Conservation (phyloP, 2,888 invertebrate species). For the Euplagia quadripunctaria region DNA sequence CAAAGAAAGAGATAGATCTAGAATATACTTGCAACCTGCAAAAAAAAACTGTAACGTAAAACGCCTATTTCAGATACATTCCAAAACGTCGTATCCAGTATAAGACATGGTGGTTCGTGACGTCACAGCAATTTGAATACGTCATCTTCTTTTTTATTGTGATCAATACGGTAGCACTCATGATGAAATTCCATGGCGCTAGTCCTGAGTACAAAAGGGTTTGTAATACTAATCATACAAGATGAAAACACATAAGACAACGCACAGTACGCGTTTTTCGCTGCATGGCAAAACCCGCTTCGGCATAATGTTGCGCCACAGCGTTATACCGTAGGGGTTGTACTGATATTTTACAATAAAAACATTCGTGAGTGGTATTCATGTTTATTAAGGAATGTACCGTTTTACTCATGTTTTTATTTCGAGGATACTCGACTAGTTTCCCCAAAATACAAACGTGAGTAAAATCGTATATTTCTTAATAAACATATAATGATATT, state of each 20-base stretch:
- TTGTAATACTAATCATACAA: not conserved
- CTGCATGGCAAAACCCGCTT: not conserved
- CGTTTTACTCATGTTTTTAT: too few species aligned
- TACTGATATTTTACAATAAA: too few species aligned
- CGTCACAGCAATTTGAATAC: conserved; percentile 99
- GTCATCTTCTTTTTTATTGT: conserved; percentile 99
- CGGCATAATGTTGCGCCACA: not conserved
- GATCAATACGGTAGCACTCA: conserved; percentile 98
- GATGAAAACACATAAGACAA: too few species aligned
- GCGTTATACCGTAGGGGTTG: not conserved
- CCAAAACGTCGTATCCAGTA: conserved; percentile 99
- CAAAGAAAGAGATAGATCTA: not conserved
- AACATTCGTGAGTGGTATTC: too few species aligned
- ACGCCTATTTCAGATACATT: conserved; percentile 91
- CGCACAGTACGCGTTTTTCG: not conserved
- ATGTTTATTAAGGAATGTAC: too few species aligned
- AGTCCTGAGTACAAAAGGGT: conserved; percentile 91
- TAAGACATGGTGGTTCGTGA: conserved; percentile 99
- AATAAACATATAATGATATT: too few species aligned
- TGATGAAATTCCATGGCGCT: conserved; percentile 98
- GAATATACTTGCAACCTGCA: not conserved
- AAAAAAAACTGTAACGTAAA: not conserved
- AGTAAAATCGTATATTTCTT: too few species aligned
- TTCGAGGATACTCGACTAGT: too few species aligned
- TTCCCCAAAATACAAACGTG: too few species aligned